Evolutionary conservation across 2,797 vertebrate genomes (phyloP), one percentile per base, ranked within the genome.

Genomic region (Lates japonicus): DNA sequence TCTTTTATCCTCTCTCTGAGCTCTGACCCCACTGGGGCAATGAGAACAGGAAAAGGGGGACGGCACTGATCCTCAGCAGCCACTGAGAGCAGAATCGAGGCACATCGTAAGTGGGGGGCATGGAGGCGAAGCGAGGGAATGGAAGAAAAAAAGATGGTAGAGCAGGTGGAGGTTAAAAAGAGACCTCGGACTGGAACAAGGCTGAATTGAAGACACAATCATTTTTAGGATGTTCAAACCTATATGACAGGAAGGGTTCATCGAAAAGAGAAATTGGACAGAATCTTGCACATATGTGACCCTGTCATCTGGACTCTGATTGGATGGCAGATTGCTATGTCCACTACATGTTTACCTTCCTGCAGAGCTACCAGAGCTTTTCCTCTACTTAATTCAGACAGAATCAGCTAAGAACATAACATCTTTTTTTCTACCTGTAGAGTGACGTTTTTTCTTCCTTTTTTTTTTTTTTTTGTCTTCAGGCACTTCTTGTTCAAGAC

Each of bases 401-500:
- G 17, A 8, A 64, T 31, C 4, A 5, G 16, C 9, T 57, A 49
- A 39, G 37, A 62, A 42, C 16, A 41, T 13, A 10, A 20, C 31
- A n/a, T 63, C 14, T n/a, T 57, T 48, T 29, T 29, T 35, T 44
- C 5, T 14, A 25, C 52, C 14, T 19, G n/a, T 58, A 13, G 8
- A 70, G 60, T 85, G 35, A 86, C 79, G 14, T 59, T 35, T 52
- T 35, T 37, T 35, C 33, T 64, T 22, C 31, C 29, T 65, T 51
- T 62, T 51, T 64, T 49, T 33, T 83, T 57, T 79, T 59, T 68
- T 33, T 46, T 20, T 68, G 2, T 79, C 46, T 83, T 29, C 92
- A 99, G 98, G 92, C 98, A 99, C 92, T 99, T 99, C 94, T 96
- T 99, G 91, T 99, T 99, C 81, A 99, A 99, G 95, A 99, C 98